Evolutionary conservation across 2,113 vertebrate genomes (phyloP), one percentile per base, ranked within the genome.

Genomic region (Brachyistius frenatus): DNA sequence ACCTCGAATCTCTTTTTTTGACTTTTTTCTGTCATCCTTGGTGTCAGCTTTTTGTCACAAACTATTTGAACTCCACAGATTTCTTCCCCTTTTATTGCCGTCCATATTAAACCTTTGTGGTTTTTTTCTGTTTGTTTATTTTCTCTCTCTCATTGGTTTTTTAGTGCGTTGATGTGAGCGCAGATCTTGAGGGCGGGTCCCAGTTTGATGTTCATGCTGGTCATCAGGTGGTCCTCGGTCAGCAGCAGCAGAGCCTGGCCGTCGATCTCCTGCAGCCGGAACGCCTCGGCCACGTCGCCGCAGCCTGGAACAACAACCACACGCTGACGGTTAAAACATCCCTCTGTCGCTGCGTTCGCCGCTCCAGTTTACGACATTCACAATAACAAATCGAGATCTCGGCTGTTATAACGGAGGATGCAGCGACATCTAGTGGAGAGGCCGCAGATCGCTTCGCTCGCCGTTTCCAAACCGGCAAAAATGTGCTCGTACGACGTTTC

Each of bases 211-310:
- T 98, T 99, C 98, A 99, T 99, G 92, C 97, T 97, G 90, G 96
- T 97, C 98, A 99, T 98, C 68, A 99, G 96, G 77, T 99, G 98
- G 90, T 99, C 98, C 91, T 99, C 98, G 53, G 99, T 99, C 74
- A 99, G 92, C 70, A 99, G 94, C 69, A 99, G 97, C 89, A 99
- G 95, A 67, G 98, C 98, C 86, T 99, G 98, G 64, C 98, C 98
- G 87, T 99, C 98, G 58, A 99, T 99, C 94, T 99, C 98, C 92
- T 99, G 98, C 86, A 96, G 93, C 90, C 98, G 94, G 91, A 99
- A 99, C 16, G 98, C 96, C 91, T 99, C 97, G 0, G 97, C 97
- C 23, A 99, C 97, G 83, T 99, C 98, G 41, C 96, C 93, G 90
- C 98, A 99, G 88, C 98, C 98, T 99, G 67, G 8, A 60, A 58